These are phyloP conservation scores for Drymodes brunneopygia DNA, from an alignment of 2,113 vertebrate species.

Conservation along the genomic window DNA sequence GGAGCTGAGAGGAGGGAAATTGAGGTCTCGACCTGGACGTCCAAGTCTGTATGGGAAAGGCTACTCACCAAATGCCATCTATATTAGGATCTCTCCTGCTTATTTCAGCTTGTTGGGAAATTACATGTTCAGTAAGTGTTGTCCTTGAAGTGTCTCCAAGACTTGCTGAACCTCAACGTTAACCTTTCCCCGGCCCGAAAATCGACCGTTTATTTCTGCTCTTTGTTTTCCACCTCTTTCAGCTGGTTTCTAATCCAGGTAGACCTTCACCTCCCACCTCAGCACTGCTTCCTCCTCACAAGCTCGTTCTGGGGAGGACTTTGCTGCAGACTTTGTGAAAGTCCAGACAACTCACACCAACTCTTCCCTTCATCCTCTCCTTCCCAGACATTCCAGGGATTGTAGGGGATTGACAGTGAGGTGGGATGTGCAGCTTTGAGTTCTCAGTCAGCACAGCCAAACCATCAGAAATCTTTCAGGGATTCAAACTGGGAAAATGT, in stretches of 20 bases:
- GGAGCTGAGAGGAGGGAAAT: conserved; percentile 53
- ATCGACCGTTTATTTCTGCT: not conserved
- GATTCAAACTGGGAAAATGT: not conserved
- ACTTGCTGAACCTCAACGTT: not conserved
- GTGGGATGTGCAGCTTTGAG: not conserved
- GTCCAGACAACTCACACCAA: not conserved
- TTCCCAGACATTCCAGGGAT: not conserved
- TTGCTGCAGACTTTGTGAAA: not conserved
- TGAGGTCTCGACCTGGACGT: conserved; percentile 56
- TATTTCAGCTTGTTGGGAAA: conserved; percentile 54
- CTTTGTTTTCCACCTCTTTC: conserved; percentile 16
- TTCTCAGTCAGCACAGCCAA: not conserved
- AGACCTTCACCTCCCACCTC: not conserved
- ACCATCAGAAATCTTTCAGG: not conserved
- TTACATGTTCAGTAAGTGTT: conserved; percentile 22
- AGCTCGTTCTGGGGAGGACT: not conserved
- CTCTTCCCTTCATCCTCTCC: not conserved
- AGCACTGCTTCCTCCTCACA: not conserved
- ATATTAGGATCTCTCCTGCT: conserved; percentile 51
- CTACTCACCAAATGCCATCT: conserved; percentile 52
- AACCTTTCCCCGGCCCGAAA: conserved; percentile 38
- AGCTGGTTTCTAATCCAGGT: not conserved
- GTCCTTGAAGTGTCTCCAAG: conserved; percentile 40
- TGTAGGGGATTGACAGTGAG: accelerated
- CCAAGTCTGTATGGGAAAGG: conserved; percentile 21